These are phyloP conservation scores for Chymomyza procnemis DNA, from an alignment of 2,888 invertebrate species.

Conservation along the genomic window DNA sequence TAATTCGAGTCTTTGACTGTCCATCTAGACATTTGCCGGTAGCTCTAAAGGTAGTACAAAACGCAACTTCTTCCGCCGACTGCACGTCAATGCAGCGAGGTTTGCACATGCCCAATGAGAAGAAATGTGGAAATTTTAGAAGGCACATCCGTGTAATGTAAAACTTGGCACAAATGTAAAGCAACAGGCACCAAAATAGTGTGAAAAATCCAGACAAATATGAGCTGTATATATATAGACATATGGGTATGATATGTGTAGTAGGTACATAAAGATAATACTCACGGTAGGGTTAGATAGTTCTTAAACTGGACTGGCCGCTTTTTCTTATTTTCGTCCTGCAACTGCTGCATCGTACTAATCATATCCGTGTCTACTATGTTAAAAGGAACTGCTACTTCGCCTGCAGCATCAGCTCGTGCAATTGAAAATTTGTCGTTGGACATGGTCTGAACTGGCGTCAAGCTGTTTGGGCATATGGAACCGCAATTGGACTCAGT, in stretches of 20 bases:
- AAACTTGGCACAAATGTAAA: constrained; percentile 4
- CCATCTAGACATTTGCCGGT: no score
- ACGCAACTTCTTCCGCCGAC: neutral
- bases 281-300: constrained; percentile 16
- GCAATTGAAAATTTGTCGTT: no score
- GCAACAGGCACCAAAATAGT: constrained; percentile 5
- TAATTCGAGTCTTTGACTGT: neutral
- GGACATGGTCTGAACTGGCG: neutral
- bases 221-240: neutral
- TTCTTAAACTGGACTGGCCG: constrained; percentile 2
- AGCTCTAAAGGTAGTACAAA: constrained; percentile 6
- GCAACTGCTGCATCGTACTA: neutral
- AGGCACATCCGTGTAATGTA: constrained; percentile 1
- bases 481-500: neutral
- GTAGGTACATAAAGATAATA: no score
- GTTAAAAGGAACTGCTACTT: constrained; percentile 7
- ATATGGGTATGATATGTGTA: neutral
- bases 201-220: constrained; percentile 7
- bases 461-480: neutral
- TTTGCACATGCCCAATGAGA: constrained; percentile 11
- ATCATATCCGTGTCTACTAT: constrained; percentile 3
- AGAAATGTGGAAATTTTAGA: constrained; percentile 2
- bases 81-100: neutral
- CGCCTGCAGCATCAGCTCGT: neutral
- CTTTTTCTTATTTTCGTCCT: neutral